Conservation (phyloP, 2,113 vertebrate genomes). For the Phalacrocorax aristotelis region DNA sequence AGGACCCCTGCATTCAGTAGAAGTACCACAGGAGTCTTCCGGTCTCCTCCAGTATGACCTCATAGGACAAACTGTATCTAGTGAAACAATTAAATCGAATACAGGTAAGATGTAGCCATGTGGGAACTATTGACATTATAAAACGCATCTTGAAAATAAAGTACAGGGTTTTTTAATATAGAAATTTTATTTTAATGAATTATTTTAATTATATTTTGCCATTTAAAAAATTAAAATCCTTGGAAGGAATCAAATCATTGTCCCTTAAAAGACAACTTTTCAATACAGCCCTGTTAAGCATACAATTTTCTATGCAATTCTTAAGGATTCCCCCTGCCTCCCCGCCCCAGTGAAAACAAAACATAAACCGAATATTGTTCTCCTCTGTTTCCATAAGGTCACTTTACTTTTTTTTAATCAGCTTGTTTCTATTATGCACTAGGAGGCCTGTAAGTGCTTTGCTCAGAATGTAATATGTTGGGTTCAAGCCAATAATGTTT, state of each 20-base stretch:
- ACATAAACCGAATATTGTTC: neutral
- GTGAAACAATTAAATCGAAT: constrained; percentile 94
- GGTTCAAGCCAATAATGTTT: constrained; percentile 25
- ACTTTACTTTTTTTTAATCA: neutral
- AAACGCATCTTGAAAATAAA: neutral
- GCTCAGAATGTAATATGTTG: neutral
- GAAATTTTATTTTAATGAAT: too few relatives aligned
- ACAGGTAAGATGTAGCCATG: constrained; percentile 82
- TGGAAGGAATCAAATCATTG: neutral
- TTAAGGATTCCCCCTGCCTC: neutral
- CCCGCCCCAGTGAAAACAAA: neutral
- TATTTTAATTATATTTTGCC: neutral
- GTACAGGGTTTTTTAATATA: neutral
- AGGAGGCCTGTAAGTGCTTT: neutral
- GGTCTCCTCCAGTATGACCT: constrained; percentile 97
- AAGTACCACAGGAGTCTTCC: constrained; percentile 94
- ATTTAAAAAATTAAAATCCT: neutral
- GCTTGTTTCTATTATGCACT: neutral
- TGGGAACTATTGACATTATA: neutral
- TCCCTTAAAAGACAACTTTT: neutral
- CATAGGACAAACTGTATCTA: constrained; percentile 95
- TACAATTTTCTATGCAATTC: neutral
- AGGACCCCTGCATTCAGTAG: constrained; percentile 92
- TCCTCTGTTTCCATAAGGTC: neutral
- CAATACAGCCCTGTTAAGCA: neutral